These are phyloP conservation scores for Cryptocephalus moraei DNA, from an alignment of 2,888 invertebrate genomes.

Conservation along the genomic window DNA sequence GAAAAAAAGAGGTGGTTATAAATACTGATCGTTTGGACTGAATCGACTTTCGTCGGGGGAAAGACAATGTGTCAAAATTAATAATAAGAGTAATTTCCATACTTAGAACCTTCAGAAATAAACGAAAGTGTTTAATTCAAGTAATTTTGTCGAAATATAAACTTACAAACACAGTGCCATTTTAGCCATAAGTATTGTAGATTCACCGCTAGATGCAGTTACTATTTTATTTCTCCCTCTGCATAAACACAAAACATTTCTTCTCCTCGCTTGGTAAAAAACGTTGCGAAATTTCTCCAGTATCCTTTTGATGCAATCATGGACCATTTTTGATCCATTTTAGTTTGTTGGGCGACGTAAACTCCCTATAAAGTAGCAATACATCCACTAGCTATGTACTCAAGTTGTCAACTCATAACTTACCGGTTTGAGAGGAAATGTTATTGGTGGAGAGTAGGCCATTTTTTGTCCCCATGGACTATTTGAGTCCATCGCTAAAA, in stretches of 20 bases:
- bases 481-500: not conserved
- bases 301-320: not conserved
- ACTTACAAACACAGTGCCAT: too few species aligned
- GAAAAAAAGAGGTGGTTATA: too few species aligned
- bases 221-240: not conserved
- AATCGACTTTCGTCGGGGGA: too few species aligned
- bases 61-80: too few species aligned
- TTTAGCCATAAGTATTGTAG: too few species aligned
- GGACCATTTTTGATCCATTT: not conserved
- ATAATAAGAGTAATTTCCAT: too few species aligned
- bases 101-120: too few species aligned
- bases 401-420: not conserved
- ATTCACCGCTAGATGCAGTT: not conserved
- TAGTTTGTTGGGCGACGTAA: not conserved
- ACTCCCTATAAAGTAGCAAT: not conserved
- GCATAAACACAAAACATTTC: not conserved
- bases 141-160: too few species aligned
- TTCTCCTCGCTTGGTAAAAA: not conserved
- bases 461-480: not conserved
- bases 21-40: too few species aligned
- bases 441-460: not conserved
- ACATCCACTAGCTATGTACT: too few species aligned
- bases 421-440: not conserved
- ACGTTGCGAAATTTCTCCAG: not conserved
- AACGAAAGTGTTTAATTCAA: too few species aligned